phyloP scores from a whole-genome alignment of 2,797 vertebrate genomes.

The Onychomys arenicola region DNA sequence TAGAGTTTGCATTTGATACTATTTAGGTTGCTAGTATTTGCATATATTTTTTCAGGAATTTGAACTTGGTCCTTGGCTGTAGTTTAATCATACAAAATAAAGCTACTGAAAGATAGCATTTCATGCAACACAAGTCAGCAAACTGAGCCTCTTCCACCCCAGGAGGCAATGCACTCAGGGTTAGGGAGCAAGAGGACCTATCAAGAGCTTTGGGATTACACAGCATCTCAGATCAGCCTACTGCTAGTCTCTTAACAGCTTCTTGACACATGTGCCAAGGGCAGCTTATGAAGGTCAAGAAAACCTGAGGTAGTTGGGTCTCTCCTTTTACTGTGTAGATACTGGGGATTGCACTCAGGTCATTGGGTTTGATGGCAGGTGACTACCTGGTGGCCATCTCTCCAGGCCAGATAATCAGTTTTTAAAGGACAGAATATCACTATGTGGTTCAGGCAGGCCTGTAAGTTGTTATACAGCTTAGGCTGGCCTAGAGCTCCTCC shows the following conservation, averaged over 20 bases:
- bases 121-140: not conserved
- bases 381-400: not conserved
- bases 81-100: conserved; percentile 9
- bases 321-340: not conserved
- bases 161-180: not conserved
- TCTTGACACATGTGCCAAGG: not conserved
- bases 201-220: not conserved
- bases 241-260: not conserved
- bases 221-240: not conserved
- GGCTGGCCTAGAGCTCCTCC: not conserved
- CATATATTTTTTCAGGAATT: not conserved
- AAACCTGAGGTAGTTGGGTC: not conserved
- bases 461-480: not conserved
- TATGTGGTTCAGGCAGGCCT: not conserved
- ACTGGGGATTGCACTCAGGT: not conserved
- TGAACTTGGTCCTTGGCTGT: not conserved
- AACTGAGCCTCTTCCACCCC: not conserved
- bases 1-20: not conserved
- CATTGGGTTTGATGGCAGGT: not conserved
- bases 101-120: not conserved
- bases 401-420: not conserved
- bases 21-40: not conserved
- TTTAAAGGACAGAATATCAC: not conserved
- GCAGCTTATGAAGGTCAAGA: not conserved
- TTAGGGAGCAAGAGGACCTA: not conserved